These are phyloP conservation scores for Petrocephalus sullivani DNA, from an alignment of 2,797 vertebrate genomes.

Conservation along the genomic window DNA sequence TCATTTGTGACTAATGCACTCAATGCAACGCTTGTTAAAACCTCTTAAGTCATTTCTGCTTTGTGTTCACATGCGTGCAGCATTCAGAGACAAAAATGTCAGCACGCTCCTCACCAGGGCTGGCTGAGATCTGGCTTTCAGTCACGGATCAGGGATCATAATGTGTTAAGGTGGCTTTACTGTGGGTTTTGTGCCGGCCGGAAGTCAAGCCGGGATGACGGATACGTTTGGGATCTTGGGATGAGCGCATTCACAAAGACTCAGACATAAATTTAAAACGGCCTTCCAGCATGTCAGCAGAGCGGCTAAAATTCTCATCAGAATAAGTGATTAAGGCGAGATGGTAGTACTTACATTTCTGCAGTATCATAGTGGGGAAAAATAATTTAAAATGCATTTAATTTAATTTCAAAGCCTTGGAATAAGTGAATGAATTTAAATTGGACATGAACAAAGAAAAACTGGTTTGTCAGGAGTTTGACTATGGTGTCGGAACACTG, in stretches of 20 bases:
- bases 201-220: not conserved
- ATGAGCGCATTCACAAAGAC: not conserved
- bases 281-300: no score
- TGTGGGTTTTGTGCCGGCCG: not conserved
- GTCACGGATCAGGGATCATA: not conserved
- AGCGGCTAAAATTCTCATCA: not conserved
- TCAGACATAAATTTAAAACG: not conserved
- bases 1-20: not conserved
- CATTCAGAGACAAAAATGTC: not conserved
- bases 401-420: not conserved
- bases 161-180: not conserved
- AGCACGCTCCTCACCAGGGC: not conserved
- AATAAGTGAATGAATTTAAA: not conserved
- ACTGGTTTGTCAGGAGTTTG: not conserved
- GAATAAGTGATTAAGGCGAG: not conserved
- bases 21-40: not conserved
- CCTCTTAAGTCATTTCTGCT: not conserved
- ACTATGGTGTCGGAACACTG: not conserved
- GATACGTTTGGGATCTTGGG: not conserved
- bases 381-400: not conserved
- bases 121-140: not conserved
- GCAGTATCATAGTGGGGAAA: not conserved
- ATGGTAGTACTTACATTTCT: not conserved
- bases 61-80: not conserved
- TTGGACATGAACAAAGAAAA: not conserved